Conservation (phyloP, 2,797 vertebrate species). For the Helostoma temminkii region DNA sequence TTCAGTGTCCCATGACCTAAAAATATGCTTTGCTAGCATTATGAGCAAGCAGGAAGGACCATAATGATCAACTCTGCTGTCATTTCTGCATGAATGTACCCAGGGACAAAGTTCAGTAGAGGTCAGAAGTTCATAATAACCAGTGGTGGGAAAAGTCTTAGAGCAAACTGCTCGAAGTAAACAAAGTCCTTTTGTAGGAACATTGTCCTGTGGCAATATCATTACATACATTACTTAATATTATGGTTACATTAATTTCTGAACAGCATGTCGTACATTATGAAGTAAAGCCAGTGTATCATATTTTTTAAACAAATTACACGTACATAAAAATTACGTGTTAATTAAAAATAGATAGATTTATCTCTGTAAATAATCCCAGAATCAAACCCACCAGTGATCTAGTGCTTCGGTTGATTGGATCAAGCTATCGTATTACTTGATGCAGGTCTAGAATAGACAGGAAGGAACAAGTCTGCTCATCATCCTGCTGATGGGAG, state of each 20-base stretch:
- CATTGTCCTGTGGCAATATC: background rate
- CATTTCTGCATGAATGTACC: constrained; percentile 1
- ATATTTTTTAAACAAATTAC: background rate
- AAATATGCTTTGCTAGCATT: constrained; percentile 18
- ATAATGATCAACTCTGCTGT: constrained; percentile 1
- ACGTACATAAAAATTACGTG: no score
- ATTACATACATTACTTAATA: background rate
- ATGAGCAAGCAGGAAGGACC: background rate
- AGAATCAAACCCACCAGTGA: background rate
- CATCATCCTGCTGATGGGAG: constrained; percentile 13
- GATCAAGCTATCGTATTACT: constrained; percentile 9
- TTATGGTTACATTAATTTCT: background rate
- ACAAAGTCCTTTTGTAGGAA: background rate
- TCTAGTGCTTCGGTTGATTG: constrained; percentile 10
- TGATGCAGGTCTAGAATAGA: constrained; percentile 8
- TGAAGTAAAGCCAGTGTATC: background rate
- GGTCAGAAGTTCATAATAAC: constrained; percentile 2
- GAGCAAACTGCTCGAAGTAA: background rate
- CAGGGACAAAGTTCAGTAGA: background rate
- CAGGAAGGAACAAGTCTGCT: background rate
- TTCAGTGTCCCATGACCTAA: constrained; percentile 27
- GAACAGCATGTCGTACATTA: background rate
- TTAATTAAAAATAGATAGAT: background rate
- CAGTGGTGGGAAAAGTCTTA: background rate
- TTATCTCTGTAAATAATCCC: background rate